Conservation (phyloP, 2,888 invertebrate genomes). For the Hydropsyche betteni region DNA sequence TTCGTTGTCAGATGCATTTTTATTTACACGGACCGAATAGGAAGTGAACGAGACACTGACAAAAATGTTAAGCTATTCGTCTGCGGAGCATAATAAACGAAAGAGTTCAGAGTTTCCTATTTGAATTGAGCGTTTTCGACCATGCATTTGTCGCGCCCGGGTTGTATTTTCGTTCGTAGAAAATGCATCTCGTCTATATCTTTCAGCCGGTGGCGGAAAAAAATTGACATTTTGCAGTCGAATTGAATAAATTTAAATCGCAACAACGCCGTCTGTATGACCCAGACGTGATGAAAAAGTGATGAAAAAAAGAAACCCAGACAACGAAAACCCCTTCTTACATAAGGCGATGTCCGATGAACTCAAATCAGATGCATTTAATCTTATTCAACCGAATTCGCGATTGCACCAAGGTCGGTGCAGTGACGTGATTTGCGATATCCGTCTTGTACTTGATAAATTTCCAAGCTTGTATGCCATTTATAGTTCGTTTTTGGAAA, state of each 20-base stretch:
- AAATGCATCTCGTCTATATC: slow-evolving; percentile 37
- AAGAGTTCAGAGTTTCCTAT: slow-evolving; percentile 16
- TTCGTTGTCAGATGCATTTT: too few relatives aligned
- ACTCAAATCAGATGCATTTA: slow-evolving; percentile 28
- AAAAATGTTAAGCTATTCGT: slow-evolving; percentile 13
- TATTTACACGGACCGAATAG: slow-evolving; percentile 4
- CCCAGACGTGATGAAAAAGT: slow-evolving; percentile 43
- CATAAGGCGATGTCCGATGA: slow-evolving; percentile 19
- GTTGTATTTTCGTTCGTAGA: background rate
- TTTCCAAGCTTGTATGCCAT: background rate
- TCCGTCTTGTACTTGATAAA: too few relatives aligned
- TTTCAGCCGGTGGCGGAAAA: slow-evolving; percentile 28
- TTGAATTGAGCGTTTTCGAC: slow-evolving; percentile 30
- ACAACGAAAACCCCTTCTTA: slow-evolving; percentile 15
- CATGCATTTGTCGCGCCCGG: slow-evolving; percentile 17
- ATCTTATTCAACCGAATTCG: slow-evolving; percentile 31
- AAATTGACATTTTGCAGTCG: slow-evolving; percentile 35
- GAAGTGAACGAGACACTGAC: slow-evolving; percentile 22
- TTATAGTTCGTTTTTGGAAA: background rate
- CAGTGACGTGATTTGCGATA: slow-evolving; percentile 8
- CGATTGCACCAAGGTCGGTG: slow-evolving; percentile 28
- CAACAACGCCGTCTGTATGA: slow-evolving; percentile 35
- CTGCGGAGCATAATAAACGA: background rate
- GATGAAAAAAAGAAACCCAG: slow-evolving; percentile 10
- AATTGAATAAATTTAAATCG: slow-evolving; percentile 44